A percentile compares a stretch with the other conserved stretches of the same genome.
Evolutionary conservation across 2,113 vertebrate genomes (phyloP).

Genomic region (Coptodon bakossiorum): DNA sequence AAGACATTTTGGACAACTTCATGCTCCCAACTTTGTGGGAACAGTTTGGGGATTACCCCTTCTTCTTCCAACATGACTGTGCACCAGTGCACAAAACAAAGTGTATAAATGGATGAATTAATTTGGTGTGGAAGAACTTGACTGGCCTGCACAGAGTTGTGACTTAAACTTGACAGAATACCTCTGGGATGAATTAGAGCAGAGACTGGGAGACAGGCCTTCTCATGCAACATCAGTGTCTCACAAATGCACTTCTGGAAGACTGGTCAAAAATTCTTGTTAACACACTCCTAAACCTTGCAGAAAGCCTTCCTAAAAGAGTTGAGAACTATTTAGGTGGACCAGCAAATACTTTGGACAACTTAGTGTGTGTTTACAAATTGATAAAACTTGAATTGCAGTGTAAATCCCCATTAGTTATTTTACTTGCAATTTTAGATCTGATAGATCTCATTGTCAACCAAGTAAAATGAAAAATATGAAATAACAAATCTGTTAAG

Average conservation of each 20-base stretch:
- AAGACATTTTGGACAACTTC: neutral
- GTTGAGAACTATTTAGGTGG: neutral
- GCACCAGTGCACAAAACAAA: neutral
- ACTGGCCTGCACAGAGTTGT: neutral
- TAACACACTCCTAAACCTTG: neutral
- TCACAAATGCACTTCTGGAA: neutral
- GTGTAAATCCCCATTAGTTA: neutral
- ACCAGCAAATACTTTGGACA: neutral
- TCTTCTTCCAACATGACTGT: neutral
- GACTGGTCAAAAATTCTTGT: neutral
- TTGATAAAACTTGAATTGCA: neutral
- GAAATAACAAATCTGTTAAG: conserved; percentile 47
- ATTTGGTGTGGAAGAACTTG: neutral
- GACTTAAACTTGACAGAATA: neutral
- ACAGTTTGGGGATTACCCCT: neutral
- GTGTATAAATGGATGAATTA: neutral
- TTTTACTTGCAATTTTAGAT: neutral
- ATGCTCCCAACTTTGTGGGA: neutral
- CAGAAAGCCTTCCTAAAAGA: neutral
- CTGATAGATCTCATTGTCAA: conserved; percentile 76
- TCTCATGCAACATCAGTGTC: neutral
- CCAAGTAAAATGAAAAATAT: conserved; percentile 73
- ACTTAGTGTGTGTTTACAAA: neutral
- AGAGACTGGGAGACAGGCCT: neutral
- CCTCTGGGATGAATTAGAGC: neutral